Percentiles rank a stretch among this genome's conserved stretches.
These are phyloP conservation scores for Leucoraja ocellata DNA, from an alignment of 2,797 vertebrate species.

Conservation along the genomic window DNA sequence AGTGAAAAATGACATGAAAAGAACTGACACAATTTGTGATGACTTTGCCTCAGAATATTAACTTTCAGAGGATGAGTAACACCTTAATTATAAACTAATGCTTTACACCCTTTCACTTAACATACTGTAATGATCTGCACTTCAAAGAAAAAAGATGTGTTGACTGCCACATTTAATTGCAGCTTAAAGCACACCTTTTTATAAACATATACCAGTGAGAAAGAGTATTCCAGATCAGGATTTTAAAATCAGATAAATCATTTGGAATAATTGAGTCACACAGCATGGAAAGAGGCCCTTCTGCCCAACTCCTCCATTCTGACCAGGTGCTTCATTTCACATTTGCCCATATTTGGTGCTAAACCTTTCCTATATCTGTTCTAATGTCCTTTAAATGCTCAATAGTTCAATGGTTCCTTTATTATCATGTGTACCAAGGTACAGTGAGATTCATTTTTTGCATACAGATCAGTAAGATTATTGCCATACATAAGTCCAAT, in stretches of 20 bases:
- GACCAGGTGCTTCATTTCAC: no score
- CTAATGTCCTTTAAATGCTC: no score
- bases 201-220: neutral
- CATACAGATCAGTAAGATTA: no score
- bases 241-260: neutral
- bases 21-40: neutral
- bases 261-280: no score
- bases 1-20: neutral
- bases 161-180: conserved; percentile 32
- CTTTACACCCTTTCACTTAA: conserved; percentile 3
- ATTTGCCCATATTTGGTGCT: no score
- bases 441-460: no score
- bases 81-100: conserved; percentile 28
- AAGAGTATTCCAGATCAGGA: neutral
- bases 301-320: no score
- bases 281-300: no score
- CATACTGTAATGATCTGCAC: neutral
- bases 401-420: no score
- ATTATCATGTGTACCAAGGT: no score
- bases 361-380: no score
- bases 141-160: neutral
- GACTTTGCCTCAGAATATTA: neutral
- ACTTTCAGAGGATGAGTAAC: conserved; percentile 25
- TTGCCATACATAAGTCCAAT: no score
- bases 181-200: neutral